Percentiles rank a stretch among this genome's conserved stretches.
These are phyloP conservation scores for Peromyscus eremicus DNA, from an alignment of 2,797 vertebrate genomes.

Conservation along the genomic window DNA sequence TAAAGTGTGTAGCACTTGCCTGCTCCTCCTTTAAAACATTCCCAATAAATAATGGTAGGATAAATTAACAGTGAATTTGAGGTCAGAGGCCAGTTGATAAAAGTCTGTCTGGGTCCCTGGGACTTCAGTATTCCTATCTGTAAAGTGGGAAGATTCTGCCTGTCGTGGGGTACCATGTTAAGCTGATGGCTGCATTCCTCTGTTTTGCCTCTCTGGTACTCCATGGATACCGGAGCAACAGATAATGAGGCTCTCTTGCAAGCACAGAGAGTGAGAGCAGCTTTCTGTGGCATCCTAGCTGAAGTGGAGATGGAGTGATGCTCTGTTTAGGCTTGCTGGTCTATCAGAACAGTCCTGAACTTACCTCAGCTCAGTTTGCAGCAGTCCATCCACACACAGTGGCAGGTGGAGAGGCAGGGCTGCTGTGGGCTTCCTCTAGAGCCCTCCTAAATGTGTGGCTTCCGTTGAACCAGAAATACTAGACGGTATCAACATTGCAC, in stretches of 20 bases:
- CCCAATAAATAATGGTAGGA: background rate
- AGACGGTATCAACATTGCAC: background rate
- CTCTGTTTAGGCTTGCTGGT: background rate
- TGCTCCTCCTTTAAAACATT: background rate
- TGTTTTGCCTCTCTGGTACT: background rate
- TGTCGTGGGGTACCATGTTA: background rate
- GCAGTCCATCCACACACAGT: background rate
- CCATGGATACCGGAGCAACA: background rate
- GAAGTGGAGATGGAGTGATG: background rate
- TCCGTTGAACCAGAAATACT: background rate
- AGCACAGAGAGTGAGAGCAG: background rate
- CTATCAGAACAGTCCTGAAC: background rate
- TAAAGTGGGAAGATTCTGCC: background rate
- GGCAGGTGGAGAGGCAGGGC: background rate
- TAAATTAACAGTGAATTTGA: background rate
- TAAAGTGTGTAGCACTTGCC: background rate
- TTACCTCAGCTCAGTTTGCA: background rate
- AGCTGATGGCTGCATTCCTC: too few relatives aligned
- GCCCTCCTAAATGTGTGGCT: background rate
- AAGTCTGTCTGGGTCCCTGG: background rate
- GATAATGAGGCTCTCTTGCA: background rate
- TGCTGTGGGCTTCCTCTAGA: background rate
- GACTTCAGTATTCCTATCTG: background rate
- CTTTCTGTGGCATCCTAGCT: accelerated
- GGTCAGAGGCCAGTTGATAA: background rate